Percentiles rank a stretch among this genome's conserved stretches.
Evolutionary conservation across 1,140 invertebrate genomes (phyloP).

Genomic region (Apis dorsata): DNA sequence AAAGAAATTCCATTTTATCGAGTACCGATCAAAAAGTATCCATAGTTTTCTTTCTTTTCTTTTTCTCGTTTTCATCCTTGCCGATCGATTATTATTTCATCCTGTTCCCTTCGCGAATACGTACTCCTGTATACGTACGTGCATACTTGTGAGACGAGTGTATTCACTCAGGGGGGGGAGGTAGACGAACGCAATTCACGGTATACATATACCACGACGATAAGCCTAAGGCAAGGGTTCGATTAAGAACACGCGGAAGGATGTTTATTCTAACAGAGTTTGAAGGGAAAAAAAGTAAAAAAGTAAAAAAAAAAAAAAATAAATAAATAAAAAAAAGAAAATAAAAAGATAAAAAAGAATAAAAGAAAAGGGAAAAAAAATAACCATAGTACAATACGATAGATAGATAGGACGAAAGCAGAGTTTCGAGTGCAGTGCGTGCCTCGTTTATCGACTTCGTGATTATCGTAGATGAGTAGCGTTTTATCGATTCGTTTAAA

Average conservation of each 20-base stretch:
- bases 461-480: slow-evolving; percentile 54
- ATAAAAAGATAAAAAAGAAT: not conserved
- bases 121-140: not conserved
- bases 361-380: slow-evolving; percentile 2
- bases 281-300: too few relatives aligned
- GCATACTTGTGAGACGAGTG: slow-evolving; percentile 6
- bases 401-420: slow-evolving; percentile 31
- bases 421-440: slow-evolving; percentile 53
- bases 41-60: not conserved
- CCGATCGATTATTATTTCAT: slow-evolving; percentile 25
- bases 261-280: not conserved
- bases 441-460: slow-evolving; percentile 58
- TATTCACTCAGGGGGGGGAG: slow-evolving; percentile 11
- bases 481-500: slow-evolving; percentile 40
- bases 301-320: slow-evolving; percentile 32
- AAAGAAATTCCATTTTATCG: not conserved
- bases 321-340: not conserved
- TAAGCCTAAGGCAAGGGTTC: slow-evolving; percentile 50
- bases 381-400: slow-evolving; percentile 36
- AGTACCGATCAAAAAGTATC: not conserved
- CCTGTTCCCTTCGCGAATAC: not conserved
- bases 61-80: slow-evolving; percentile 19
- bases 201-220: not conserved
- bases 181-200: slow-evolving; percentile 2
- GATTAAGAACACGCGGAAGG: slow-evolving; percentile 36